These are phyloP conservation scores for Rhinoptilus africanus DNA, from an alignment of 2,113 vertebrate genomes.

Conservation along the genomic window DNA sequence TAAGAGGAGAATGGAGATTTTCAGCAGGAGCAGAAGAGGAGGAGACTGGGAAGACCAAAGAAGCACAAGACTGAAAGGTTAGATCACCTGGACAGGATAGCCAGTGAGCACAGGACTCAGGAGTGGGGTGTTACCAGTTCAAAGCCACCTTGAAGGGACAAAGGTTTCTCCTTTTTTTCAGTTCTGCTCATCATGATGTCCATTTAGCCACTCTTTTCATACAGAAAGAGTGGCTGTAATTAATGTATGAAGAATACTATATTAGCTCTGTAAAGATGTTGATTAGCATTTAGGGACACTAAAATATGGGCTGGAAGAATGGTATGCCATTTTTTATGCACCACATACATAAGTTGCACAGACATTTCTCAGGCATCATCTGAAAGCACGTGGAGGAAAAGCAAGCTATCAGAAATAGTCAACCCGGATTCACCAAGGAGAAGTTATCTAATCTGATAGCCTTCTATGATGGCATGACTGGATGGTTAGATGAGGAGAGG, in stretches of 20 bases:
- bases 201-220: neutral
- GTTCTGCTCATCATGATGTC: neutral
- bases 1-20: neutral
- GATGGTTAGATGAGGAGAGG: too few relatives aligned
- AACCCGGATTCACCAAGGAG: too few relatives aligned
- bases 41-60: neutral
- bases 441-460: too few relatives aligned
- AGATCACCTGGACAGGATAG: neutral
- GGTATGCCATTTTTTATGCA: neutral
- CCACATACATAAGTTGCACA: too few relatives aligned
- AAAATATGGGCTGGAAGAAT: neutral
- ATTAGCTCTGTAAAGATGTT: neutral
- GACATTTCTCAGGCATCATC: too few relatives aligned
- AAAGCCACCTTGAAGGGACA: neutral
- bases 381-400: too few relatives aligned
- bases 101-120: neutral
- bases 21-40: neutral
- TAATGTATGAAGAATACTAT: neutral
- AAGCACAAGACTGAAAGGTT: neutral
- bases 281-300: neutral
- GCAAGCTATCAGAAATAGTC: too few relatives aligned
- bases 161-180: neutral
- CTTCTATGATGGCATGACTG: too few relatives aligned
- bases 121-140: neutral
- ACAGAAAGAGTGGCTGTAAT: neutral